Base-by-base conservation (phyloP, 1,140 invertebrate species). In the Cotesia typhae region DNA sequence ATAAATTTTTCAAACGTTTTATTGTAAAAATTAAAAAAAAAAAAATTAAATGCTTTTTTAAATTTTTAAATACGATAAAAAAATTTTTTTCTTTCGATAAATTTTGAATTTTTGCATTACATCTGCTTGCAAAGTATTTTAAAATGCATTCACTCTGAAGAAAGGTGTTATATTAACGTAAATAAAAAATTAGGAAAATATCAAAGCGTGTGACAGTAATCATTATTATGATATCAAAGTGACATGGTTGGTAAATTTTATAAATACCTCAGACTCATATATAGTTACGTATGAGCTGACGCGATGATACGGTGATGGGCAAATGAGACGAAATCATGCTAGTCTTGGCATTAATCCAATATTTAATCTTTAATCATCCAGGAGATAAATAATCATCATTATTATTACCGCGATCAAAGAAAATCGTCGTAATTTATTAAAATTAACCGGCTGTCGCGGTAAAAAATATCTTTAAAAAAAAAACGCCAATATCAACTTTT, bases 381-480 rank as follows among this genome's bases (percentile, higher is more conserved):
- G 66, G 67, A 67, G 71, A 73, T 75, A 71, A 73, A 73, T 75
- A 75, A 75, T 67, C 51, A 69, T 67, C 61, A 72, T 73, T 74
- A 75, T 61, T 71, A 69, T 69, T 68, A 60, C 10, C 17, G 12
- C 67, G 71, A 72, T 72, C 71, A 72, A 72, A 72, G 71, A 7
- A 51, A 65, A 53, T 61, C 59, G 60, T 69, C 12, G 53, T 59
- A 35, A 69, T 69, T 60, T n/a, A 60, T 61, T 36, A 36, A 4
- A 17, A 36, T 64, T 9, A 60, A 61, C 53, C 5, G 37, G 12
- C n/a, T 4, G 36, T 51, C 9, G 4, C 35, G n/a, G 17, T 12
- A 28, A 37, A 68, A 68, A 37, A 55, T 68, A 10, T 4, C 28
- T 14, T n/a, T 9, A 37, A 64, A 64, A 64, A 37, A 7, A 37